These are phyloP conservation scores for Zelleria hepariella DNA, from an alignment of 2,888 invertebrate genomes.

Conservation along the genomic window DNA sequence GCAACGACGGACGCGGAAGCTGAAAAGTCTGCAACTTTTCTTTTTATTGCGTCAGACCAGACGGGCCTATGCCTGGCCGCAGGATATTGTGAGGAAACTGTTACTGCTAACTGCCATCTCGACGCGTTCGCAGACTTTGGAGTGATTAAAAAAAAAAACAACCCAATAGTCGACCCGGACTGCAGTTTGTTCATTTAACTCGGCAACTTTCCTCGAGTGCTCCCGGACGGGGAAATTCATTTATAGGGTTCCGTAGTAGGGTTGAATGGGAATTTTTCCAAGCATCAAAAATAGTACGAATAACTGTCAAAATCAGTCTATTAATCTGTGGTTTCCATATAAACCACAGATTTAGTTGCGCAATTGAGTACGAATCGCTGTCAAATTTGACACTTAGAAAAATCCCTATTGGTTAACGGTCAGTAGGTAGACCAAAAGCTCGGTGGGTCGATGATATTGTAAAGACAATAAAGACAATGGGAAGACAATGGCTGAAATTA, in stretches of 20 bases:
- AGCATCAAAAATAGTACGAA: too few species aligned
- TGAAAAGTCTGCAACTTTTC: constrained; percentile 54
- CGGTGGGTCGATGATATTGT: too few species aligned
- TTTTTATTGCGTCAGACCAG: constrained; percentile 41
- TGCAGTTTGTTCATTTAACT: background rate
- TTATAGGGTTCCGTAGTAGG: background rate
- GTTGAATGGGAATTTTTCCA: too few species aligned
- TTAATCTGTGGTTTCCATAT: too few species aligned
- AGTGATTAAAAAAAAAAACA: background rate
- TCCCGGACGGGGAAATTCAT: background rate
- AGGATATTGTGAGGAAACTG: constrained; percentile 18
- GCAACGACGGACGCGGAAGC: constrained; percentile 40
- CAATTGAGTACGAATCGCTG: too few species aligned
- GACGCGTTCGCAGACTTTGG: background rate
- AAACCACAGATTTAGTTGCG: too few species aligned
- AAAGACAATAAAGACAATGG: too few species aligned
- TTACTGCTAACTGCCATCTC: background rate
- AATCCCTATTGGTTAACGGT: too few species aligned
- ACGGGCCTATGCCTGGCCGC: constrained; percentile 40
- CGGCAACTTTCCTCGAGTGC: background rate
- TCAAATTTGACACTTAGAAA: too few species aligned
- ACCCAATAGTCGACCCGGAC: background rate
- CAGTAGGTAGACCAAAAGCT: too few species aligned
- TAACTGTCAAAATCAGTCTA: too few species aligned
- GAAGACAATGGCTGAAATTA: too few species aligned